Percentiles rank a stretch among this genome's conserved stretches.
These are phyloP conservation scores for Pipistrellus kuhlii DNA, from an alignment of 2,797 vertebrate species.

Conservation along the genomic window DNA sequence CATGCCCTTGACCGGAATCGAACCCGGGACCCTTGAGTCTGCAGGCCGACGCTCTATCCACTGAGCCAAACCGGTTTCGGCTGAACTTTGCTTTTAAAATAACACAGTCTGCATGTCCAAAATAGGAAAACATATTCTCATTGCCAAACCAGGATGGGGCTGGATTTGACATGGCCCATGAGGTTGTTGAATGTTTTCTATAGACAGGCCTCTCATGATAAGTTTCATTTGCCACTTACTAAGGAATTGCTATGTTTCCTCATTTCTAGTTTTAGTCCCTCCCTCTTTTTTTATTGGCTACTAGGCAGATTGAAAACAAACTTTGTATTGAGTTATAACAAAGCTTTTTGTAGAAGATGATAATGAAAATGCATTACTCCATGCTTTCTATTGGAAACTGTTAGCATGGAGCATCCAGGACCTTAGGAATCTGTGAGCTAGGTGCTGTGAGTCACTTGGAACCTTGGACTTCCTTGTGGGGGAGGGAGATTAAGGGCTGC, in stretches of 20 bases:
- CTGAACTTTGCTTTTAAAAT: slow-evolving; percentile 1
- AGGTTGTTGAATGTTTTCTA: background rate
- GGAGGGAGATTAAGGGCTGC: background rate
- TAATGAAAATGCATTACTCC: background rate
- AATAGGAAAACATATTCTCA: background rate
- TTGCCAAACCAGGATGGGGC: background rate
- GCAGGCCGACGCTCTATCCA: too few relatives aligned
- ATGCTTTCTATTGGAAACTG: background rate
- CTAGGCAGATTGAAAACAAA: slow-evolving; percentile 8
- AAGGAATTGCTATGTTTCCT: slow-evolving; percentile 1
- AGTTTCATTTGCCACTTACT: background rate
- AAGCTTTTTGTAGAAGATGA: background rate
- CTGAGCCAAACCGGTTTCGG: too few relatives aligned
- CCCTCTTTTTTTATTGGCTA: background rate
- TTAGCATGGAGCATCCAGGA: background rate
- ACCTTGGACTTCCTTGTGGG: background rate
- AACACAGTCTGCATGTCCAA: background rate
- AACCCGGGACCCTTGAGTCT: too few relatives aligned
- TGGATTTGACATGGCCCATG: background rate
- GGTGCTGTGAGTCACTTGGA: background rate
- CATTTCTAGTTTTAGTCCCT: background rate
- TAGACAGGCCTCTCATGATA: background rate
- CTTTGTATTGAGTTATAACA: background rate
- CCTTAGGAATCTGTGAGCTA: background rate
- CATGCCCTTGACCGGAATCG: too few relatives aligned